These are phyloP conservation scores for Drosophila buzzatii DNA, from an alignment of 2,888 invertebrate genomes.

Conservation along the genomic window DNA sequence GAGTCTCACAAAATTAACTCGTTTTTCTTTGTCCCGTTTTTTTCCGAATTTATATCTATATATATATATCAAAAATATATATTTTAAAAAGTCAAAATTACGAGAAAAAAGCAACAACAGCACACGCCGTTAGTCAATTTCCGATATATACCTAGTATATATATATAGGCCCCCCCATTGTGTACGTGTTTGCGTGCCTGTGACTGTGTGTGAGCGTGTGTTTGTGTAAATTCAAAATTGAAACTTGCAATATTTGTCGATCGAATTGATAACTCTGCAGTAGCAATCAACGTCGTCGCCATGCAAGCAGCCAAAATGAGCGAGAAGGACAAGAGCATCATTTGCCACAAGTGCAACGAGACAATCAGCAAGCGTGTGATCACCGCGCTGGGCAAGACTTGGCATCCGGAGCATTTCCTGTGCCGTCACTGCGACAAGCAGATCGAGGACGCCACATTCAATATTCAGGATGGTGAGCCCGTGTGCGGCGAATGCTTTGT, in stretches of 20 bases:
- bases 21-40: conserved; percentile 68
- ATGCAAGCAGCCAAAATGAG: conserved; percentile 34
- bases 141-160: conserved; percentile 1
- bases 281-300: not conserved
- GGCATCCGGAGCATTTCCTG: conserved; percentile 97
- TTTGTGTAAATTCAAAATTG: conserved; percentile 4
- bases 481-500: conserved; percentile 96
- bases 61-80: conserved; percentile 41
- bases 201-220: conserved; percentile 5
- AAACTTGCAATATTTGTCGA: not conserved
- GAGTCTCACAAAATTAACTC: conserved; percentile 78
- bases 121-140: not conserved
- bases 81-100: conserved; percentile 49
- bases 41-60: conserved; percentile 41
- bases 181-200: conserved; percentile 12
- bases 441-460: conserved; percentile 96
- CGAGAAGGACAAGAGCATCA: conserved; percentile 36
- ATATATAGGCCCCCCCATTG: not conserved
- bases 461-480: conserved; percentile 90
- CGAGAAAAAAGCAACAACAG: conserved; percentile 4
- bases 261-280: not conserved
- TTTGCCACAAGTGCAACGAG: conserved; percentile 78
- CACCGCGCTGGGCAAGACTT: conserved; percentile 94
- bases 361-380: conserved; percentile 88
- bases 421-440: conserved; percentile 95